Percentiles rank a stretch among this genome's conserved stretches.
Conservation (phyloP, 2,797 vertebrate species). For the Cynopterus sphinx region DNA sequence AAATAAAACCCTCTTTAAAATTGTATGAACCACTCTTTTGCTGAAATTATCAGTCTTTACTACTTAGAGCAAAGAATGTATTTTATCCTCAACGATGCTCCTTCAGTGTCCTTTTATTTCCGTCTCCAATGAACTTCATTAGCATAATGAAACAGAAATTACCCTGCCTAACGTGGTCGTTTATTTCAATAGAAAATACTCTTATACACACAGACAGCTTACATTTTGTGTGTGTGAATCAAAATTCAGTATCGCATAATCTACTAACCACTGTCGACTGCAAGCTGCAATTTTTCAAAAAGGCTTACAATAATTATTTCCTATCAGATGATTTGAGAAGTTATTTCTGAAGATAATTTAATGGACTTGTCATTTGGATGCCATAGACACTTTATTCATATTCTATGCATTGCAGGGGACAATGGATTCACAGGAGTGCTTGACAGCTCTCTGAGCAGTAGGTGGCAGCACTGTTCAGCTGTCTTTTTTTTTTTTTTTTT, state of each 20-base stretch:
- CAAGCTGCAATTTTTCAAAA: constrained; percentile 71
- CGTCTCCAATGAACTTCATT: constrained; percentile 64
- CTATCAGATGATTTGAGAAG: constrained; percentile 63
- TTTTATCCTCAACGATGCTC: not conserved
- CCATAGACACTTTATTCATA: not conserved
- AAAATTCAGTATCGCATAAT: constrained; percentile 44
- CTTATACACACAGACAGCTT: not conserved
- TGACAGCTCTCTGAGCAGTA: constrained; percentile 33
- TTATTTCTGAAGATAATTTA: constrained; percentile 50
- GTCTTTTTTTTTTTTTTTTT: not conserved
- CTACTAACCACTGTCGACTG: constrained; percentile 44
- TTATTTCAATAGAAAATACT: constrained; percentile 61
- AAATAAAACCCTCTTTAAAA: constrained; percentile 32
- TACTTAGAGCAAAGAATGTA: not conserved
- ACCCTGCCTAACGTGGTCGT: constrained; percentile 57
- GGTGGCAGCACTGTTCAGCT: constrained; percentile 75
- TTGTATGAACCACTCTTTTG: not conserved
- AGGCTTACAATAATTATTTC: constrained; percentile 68
- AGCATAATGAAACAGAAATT: constrained; percentile 64
- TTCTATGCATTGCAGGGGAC: accelerated
- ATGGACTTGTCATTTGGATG: constrained; percentile 48
- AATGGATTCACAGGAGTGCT: not conserved
- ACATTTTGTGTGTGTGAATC: constrained; percentile 60
- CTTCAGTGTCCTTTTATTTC: constrained; percentile 42
- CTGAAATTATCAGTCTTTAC: not conserved